phyloP scores from a whole-genome alignment of 2,888 invertebrate species.

The Arenicola marina region DNA sequence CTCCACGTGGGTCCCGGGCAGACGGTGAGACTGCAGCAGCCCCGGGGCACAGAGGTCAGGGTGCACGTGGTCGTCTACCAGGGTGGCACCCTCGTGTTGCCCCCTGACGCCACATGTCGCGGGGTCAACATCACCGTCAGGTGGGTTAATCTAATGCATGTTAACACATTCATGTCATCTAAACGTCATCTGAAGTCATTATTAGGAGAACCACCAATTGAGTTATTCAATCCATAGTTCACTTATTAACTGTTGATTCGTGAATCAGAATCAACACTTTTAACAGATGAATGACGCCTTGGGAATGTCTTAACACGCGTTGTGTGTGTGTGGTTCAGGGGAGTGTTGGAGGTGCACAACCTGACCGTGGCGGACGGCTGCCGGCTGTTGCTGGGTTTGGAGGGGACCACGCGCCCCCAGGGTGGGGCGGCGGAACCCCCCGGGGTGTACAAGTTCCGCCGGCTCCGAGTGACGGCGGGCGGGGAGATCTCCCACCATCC shows the following conservation, averaged over 20 bases:
- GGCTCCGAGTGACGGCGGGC: constrained; percentile 38
- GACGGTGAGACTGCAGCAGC: constrained; percentile 34
- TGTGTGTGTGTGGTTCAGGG: constrained; percentile 41
- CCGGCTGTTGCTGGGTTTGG: constrained; percentile 33
- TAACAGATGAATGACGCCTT: no score
- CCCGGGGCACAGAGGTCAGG: constrained; percentile 39
- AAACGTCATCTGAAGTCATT: no score
- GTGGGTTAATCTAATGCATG: constrained; percentile 31
- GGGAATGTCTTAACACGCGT: no score
- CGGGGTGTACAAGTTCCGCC: constrained; percentile 34
- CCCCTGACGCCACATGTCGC: constrained; percentile 38
- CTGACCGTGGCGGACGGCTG: constrained; percentile 40
- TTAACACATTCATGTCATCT: no score
- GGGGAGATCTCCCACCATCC: constrained; percentile 41
- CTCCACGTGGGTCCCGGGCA: constrained; percentile 43
- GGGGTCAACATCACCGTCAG: constrained; percentile 35
- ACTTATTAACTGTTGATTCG: no score
- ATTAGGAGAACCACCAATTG: no score
- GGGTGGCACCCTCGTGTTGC: constrained; percentile 40
- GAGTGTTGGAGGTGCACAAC: constrained; percentile 38
- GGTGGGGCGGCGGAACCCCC: constrained; percentile 9
- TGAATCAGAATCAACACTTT: no score
- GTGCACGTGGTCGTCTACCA: constrained; percentile 42
- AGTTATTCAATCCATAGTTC: no score
- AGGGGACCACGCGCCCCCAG: constrained; percentile 30